phyloP scores from a whole-genome alignment of 2,888 invertebrate species.

The Phrixothrix hirtus region DNA sequence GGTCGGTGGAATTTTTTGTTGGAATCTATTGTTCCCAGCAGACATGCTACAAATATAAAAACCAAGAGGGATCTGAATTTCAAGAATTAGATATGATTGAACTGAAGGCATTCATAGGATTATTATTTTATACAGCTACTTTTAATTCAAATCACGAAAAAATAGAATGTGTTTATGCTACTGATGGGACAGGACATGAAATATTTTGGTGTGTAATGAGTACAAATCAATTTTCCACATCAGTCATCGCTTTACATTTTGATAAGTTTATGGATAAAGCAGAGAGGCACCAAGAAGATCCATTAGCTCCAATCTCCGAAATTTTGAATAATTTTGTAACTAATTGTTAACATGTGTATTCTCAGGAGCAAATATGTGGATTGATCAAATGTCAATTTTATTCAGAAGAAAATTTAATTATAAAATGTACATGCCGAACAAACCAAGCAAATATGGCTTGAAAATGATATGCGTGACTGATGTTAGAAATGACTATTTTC shows the following conservation, averaged over 20 bases:
- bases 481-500: conserved; percentile 1
- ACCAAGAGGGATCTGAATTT: conserved; percentile 7
- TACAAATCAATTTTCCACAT: conserved; percentile 27
- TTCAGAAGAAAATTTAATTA: background rate
- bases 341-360: background rate
- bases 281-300: conserved; percentile 25
- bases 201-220: conserved; percentile 36
- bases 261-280: conserved; percentile 32
- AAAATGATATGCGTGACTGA: background rate
- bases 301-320: conserved; percentile 22
- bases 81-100: conserved; percentile 25
- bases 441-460: background rate
- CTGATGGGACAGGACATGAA: conserved; percentile 36
- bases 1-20: too few species aligned
- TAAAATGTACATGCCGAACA: conserved; percentile 3
- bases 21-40: too few species aligned
- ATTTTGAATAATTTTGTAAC: conserved; percentile 21
- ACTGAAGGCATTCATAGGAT: conserved; percentile 35
- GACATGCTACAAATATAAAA: conserved; percentile 5
- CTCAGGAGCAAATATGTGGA: conserved; percentile 10
- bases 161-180: conserved; percentile 30
- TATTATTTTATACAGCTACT: conserved; percentile 30
- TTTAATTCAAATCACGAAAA: conserved; percentile 37
- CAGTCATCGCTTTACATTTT: conserved; percentile 35
- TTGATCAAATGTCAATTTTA: conserved; percentile 19